These are phyloP conservation scores for Philopedon plagiatum DNA, from an alignment of 2,888 invertebrate species.

Conservation along the genomic window DNA sequence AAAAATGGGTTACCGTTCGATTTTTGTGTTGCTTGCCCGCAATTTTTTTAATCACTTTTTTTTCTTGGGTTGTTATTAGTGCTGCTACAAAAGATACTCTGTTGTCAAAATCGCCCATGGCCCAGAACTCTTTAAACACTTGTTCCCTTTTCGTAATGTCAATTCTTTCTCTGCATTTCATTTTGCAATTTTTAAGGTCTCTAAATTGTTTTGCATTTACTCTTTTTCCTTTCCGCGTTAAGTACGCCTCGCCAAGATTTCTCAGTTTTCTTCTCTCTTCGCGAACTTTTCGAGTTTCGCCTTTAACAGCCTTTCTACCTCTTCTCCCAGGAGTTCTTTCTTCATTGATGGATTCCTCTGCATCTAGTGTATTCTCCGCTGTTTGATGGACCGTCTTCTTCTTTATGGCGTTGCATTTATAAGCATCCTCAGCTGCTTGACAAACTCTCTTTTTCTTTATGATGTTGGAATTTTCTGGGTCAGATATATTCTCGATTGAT, in stretches of 20 bases:
- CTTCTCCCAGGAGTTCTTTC: not conserved
- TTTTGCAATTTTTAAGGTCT: not conserved
- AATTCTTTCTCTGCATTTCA: conserved; percentile 6
- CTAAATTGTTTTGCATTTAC: not conserved
- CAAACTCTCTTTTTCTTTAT: too few species aligned
- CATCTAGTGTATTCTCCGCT: too few species aligned
- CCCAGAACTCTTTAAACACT: conserved; percentile 21
- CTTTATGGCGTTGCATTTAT: too few species aligned
- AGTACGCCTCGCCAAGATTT: not conserved
- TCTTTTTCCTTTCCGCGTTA: not conserved
- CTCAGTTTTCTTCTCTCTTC: not conserved
- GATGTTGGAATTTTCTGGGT: too few species aligned
- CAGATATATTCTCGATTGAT: too few species aligned
- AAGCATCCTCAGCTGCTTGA: too few species aligned
- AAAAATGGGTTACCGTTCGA: not conserved
- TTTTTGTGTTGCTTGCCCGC: not conserved
- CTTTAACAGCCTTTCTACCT: conserved; percentile 1
- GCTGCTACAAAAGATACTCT: conserved; percentile 10
- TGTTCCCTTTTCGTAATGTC: not conserved
- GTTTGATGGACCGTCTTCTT: too few species aligned
- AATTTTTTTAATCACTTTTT: conserved; percentile 1
- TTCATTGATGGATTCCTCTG: not conserved
- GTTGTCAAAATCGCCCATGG: conserved; percentile 3
- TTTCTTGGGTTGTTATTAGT: conserved; percentile 9
- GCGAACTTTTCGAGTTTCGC: conserved; percentile 11